A percentile compares a stretch with the other conserved stretches of the same genome.
phyloP scores from a whole-genome alignment of 2,888 invertebrate genomes.

The Emesis furor region DNA sequence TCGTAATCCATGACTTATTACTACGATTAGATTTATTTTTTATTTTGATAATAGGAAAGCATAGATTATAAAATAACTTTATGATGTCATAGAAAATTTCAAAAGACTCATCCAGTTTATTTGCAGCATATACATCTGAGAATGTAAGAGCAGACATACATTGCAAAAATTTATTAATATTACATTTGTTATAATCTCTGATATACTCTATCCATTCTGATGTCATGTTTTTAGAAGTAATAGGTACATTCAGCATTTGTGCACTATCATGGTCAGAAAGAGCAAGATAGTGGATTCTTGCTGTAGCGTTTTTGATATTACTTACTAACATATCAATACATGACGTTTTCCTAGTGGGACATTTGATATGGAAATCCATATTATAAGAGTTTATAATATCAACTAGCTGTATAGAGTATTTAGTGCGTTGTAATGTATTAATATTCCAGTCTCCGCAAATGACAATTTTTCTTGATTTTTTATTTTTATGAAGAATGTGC shows the following conservation, averaged over 20 bases:
- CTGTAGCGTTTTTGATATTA: slow-evolving; percentile 61
- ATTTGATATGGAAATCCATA: not conserved
- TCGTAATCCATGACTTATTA: no score
- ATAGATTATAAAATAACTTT: no score
- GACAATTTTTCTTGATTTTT: not conserved
- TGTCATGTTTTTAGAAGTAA: not conserved
- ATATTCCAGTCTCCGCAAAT: not conserved
- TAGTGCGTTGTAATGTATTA: not conserved
- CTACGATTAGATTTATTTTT: no score
- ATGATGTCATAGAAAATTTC: no score
- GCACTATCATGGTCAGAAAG: slow-evolving; percentile 38
- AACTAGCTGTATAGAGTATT: not conserved
- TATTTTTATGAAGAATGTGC: not conserved
- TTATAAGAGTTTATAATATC: not conserved
- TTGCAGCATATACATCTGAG: no score
- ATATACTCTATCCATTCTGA: no score
- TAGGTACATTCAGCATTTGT: not conserved
- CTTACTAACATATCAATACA: slow-evolving; percentile 58
- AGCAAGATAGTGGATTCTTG: slow-evolving; percentile 56
- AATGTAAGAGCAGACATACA: no score
- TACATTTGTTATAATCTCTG: slow-evolving; percentile 11
- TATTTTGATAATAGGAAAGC: no score
- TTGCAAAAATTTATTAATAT: slow-evolving; percentile 6
- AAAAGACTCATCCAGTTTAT: no score
- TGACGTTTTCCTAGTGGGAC: slow-evolving; percentile 6